Evolutionary conservation across 1,140 invertebrate genomes (phyloP), one percentile per base, ranked within the genome.

Genomic region (Brachionus asplanchnoidis): DNA sequence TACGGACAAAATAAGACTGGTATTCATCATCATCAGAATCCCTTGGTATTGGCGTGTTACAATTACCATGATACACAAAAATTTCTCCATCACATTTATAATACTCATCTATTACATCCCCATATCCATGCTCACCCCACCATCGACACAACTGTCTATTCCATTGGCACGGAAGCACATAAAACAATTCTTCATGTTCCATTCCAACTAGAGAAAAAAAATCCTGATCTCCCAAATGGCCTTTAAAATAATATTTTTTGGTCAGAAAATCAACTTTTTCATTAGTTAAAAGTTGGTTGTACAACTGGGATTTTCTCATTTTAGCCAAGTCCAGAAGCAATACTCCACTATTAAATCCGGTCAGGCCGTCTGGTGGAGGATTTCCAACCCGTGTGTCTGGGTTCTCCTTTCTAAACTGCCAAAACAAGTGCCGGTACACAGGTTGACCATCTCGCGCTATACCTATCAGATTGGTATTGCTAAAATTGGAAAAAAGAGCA

Each of bases 161-260:
- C 93, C 94, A 95, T 8, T 91, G 92, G 89, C 95, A 96, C 66
- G 94, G 93, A 23, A 95, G 88, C 20, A 92, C 91, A 87, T 94
- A 92, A 87, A 95, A 94, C 23, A 95, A 88, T 85, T 94, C 90
- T 4, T 93, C 93, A 87, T 93, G 90, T 86, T 95, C 94, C 87
- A 93, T 91, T 32, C 91, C 91, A 6, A 95, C 86, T 28, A 96
- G 87, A 0, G 94, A 94, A 87, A 94, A 96, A 88, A 94, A 95
- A 89, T 95, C 95, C 89, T 95, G 95, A 89, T 95, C 94, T 3
- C 95, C 95, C 20, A 96, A 90, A 89, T 95, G 94, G 8, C 94
- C 94, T 89, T 93, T 88, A 75, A 92, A 92, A 36, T 90, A 89
- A 89, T 94, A 95, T 88, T 94, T 94, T 11, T 92, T 86, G 2